Base-by-base conservation (phyloP, 2,113 vertebrate species). In the Macquaria ambigua region DNA sequence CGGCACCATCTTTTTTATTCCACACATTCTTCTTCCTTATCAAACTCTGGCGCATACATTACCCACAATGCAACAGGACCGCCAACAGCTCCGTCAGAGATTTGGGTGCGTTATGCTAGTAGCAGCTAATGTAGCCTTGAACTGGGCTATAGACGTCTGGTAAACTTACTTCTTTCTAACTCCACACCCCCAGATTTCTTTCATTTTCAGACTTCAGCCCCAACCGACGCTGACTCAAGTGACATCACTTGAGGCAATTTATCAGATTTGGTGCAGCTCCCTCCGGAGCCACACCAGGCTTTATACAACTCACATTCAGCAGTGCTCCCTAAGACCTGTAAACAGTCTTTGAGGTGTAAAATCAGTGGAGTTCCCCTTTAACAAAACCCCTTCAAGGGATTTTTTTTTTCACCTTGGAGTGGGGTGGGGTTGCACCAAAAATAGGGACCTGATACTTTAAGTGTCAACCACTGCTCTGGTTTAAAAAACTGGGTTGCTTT, bases 381-480 rank as follows among this genome's bases (percentile, higher is more conserved):
- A 75, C 21, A 64, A 39, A 59, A 14, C 11, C 20, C 46, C 68
- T 10, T 52, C 14, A 15, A 46, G 31, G 20, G 18, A 11, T 77
- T 55, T 48, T 48, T 48, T 63, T 41, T 58, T 53, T 53, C 55
- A 70, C 59, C 63, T 78, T 61, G 46, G 48, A 62, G 62, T 18
- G 28, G 63, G 64, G 61, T 74, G 87, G 59, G 81, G 81, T 46
- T 77, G 75, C 63, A 55, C 64, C 74, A 81, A 48, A 79, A 82
- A 84, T 79, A 83, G 72, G 1, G 6, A 15, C 55, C 66, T n/a
- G 56, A 68, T 63, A 31, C 79, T 79, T 83, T 46, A 34, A 84
- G 81, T 63, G 69, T 25, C 15, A 67, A 15, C 62, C 15, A 18
- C 74, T 79, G 39, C 3, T 14, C 67, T 5, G 48, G 14, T 50